Evolutionary conservation across 2,113 vertebrate species (phyloP).

Genomic region (Meriones unguiculatus): DNA sequence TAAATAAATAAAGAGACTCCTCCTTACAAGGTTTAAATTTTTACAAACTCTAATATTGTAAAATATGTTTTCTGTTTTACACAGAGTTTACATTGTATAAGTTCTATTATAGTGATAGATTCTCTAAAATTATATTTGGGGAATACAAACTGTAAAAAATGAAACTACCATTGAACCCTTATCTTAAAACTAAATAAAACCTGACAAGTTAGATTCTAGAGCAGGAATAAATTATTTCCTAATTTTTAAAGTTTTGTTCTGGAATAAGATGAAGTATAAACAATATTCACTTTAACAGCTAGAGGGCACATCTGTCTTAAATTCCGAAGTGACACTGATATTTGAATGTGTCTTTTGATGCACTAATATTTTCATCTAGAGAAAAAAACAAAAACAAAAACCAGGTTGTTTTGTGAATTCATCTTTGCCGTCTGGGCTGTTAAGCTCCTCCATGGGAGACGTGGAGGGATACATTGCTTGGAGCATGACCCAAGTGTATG

Average conservation of each 20-base stretch:
- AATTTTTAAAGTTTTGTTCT: conserved; percentile 28
- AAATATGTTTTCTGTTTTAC: background rate
- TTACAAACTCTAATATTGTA: background rate
- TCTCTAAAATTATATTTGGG: background rate
- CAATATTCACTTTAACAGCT: background rate
- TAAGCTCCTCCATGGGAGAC: background rate
- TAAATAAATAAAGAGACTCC: background rate
- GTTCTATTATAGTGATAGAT: background rate
- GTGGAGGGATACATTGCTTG: background rate
- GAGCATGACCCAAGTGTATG: background rate
- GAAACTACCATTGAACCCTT: background rate
- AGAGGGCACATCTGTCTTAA: background rate
- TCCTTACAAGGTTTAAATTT: background rate
- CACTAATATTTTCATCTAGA: background rate
- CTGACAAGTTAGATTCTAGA: background rate
- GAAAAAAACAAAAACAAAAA: background rate
- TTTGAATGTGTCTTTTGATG: conserved; percentile 37
- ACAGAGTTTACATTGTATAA: background rate
- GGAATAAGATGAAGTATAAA: background rate
- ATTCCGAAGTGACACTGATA: conserved; percentile 40
- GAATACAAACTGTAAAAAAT: conserved; percentile 20
- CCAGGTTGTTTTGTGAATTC: background rate
- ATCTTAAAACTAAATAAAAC: conserved; percentile 41
- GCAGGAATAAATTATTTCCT: background rate
- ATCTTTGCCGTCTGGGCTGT: background rate